phyloP scores from a whole-genome alignment of 2,888 invertebrate genomes.

The Metacarcinus magister region DNA sequence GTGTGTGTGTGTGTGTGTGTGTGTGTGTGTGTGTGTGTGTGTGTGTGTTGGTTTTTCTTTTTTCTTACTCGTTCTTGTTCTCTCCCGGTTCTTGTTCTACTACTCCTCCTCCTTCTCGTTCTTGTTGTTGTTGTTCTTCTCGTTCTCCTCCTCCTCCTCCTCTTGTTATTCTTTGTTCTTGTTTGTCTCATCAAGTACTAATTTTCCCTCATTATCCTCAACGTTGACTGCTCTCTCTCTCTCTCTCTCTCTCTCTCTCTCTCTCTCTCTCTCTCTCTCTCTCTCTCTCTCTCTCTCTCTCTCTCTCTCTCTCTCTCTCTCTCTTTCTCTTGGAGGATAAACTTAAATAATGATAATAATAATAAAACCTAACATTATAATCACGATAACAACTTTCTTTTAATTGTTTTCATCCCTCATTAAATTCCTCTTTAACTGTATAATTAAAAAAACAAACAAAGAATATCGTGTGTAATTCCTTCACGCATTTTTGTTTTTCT shows the following conservation, averaged over 20 bases:
- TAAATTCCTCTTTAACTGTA: no score
- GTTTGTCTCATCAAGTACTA: not conserved
- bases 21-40: not conserved
- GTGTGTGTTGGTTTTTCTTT: not conserved
- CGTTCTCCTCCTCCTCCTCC: not conserved
- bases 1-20: slow-evolving; percentile 53
- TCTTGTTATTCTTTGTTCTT: not conserved
- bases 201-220: no score
- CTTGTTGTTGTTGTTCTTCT: not conserved
- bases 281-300: not conserved
- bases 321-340: not conserved
- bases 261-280: not conserved
- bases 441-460: no score
- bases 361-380: no score
- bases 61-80: not conserved
- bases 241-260: not conserved
- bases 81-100: not conserved
- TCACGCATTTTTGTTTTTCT: no score
- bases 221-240: not conserved
- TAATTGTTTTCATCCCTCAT: no score
- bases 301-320: not conserved
- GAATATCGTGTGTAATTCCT: no score
- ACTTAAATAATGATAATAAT: no score
- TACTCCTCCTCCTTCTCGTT: not conserved
- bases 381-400: no score